Evolutionary conservation across 2,797 vertebrate species (phyloP), one percentile per base, ranked within the genome.

Genomic region (Brotula barbata): DNA sequence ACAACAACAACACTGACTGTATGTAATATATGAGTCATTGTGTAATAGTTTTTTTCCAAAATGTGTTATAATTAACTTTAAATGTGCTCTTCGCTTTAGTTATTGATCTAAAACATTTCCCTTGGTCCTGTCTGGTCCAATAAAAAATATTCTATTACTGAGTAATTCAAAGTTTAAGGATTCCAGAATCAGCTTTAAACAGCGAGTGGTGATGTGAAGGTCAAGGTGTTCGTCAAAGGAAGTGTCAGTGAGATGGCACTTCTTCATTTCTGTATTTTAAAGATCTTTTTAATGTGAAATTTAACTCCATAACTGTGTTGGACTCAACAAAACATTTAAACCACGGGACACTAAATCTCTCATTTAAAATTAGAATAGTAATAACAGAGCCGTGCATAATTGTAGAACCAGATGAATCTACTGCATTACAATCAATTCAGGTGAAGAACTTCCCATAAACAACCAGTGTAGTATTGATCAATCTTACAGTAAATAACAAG

Each of bases 1-100:
- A 21, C 78, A 71, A 39, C 37, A 78, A 75, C 63, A 68, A 73
- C 54, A 63, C 25, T 28, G 71, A 42, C 60, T 51, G 43, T 55
- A 58, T 64, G 61, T 45, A 55, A 80, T 50, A 68, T 55, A 43
- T 65, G 64, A 73, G 22, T 64, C 62, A 49, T 10, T 63, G 11
- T 37, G 11, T 41, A 43, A 64, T 63, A 63, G 48, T 61, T 39
- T 71, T 74, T 67, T 48, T 31, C 51, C 62, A 73, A 69, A 73
- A 50, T 22, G 6, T 20, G 40, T 56, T 66, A 16, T 60, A 45
- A 74, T 73, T 65, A 60, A 50, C 45, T 51, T 60, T 58, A 48
- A 52, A 48, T 28, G 12, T 34, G 20, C 33, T 36, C 51, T 50
- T 69, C 65, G 59, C 20, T 72, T 54, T 11, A 41, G 21, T 40